Percentiles rank a stretch among this genome's conserved stretches.
These are phyloP conservation scores for Coboldia fuscipes DNA, from an alignment of 1,140 invertebrate species.

Conservation along the genomic window DNA sequence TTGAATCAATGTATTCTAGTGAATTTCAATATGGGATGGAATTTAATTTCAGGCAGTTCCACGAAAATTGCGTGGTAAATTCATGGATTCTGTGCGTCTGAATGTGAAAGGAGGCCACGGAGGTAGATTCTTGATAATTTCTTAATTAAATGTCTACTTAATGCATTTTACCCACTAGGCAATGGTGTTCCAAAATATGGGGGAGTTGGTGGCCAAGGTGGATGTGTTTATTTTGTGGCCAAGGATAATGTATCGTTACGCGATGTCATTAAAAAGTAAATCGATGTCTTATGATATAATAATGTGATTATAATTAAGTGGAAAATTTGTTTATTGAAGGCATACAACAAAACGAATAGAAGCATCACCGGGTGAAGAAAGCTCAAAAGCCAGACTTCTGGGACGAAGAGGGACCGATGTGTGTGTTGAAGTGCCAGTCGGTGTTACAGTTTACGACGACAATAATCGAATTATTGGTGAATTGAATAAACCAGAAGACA, in stretches of 20 bases:
- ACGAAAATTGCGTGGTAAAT: too few relatives aligned
- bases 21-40: too few relatives aligned
- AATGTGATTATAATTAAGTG: neutral
- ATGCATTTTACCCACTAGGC: conserved; percentile 9
- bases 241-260: conserved; percentile 36
- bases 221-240: conserved; percentile 50
- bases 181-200: conserved; percentile 56
- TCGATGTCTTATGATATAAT: neutral
- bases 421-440: conserved; percentile 52
- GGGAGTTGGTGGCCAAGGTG: conserved; percentile 68
- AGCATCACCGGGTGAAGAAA: conserved; percentile 45
- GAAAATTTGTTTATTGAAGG: conserved; percentile 2
- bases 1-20: too few relatives aligned
- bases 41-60: too few relatives aligned
- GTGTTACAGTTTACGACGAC: conserved; percentile 47
- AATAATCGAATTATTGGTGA: conserved; percentile 44
- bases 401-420: conserved; percentile 47
- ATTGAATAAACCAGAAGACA: conserved; percentile 42
- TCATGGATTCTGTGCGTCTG: conserved; percentile 50
- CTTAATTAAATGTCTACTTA: neutral
- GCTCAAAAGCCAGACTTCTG: conserved; percentile 45
- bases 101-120: conserved; percentile 54
- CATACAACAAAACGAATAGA: conserved; percentile 31
- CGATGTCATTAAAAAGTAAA: conserved; percentile 23
- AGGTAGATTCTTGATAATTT: conserved; percentile 12